Conservation (phyloP, 2,888 invertebrate genomes). For the Sialis fuliginosa region DNA sequence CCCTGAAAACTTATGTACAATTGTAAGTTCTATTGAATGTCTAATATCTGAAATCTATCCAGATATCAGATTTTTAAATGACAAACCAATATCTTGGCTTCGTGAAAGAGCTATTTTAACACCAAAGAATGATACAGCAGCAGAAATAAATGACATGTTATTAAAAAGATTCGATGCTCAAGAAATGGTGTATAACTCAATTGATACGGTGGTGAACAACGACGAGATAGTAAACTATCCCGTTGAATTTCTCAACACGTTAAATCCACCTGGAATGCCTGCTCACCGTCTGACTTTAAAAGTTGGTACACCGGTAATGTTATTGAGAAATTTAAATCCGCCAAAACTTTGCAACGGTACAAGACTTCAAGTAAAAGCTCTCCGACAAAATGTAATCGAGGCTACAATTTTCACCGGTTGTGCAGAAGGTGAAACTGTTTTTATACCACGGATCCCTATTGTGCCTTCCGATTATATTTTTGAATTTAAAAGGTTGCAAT, state of each 20-base stretch:
- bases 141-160: too few species aligned
- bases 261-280: conserved; percentile 11
- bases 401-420: conserved; percentile 6
- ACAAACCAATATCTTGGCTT: too few species aligned
- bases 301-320: conserved; percentile 11
- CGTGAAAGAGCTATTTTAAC: too few species aligned
- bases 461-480: conserved; percentile 10
- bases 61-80: not conserved
- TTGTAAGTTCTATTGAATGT: conserved; percentile 1
- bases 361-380: conserved; percentile 9
- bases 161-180: too few species aligned
- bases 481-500: conserved; percentile 12
- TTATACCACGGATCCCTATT: conserved; percentile 13
- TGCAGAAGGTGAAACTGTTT: conserved; percentile 8
- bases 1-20: not conserved
- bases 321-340: conserved; percentile 12
- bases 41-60: conserved; percentile 2
- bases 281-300: conserved; percentile 9
- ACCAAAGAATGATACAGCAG: too few species aligned
- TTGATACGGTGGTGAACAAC: too few species aligned
- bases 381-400: conserved; percentile 9
- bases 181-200: too few species aligned
- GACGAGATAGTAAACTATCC: conserved; percentile 6
- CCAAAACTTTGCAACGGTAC: conserved; percentile 14
- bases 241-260: conserved; percentile 8